Base-by-base conservation (phyloP, 2,113 vertebrate species). In the Porphyrio hochstetteri region DNA sequence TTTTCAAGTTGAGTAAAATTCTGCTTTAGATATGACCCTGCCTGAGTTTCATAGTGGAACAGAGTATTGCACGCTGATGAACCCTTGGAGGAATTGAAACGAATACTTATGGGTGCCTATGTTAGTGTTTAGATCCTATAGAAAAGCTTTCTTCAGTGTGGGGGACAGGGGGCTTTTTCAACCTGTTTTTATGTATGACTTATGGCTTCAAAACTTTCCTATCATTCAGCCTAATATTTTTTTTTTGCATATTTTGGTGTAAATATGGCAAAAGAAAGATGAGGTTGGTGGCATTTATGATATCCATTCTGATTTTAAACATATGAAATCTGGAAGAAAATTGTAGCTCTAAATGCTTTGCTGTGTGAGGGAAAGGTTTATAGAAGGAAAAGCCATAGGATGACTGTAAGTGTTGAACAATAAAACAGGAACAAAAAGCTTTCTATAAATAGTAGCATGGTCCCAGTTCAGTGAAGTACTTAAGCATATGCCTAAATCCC, bases 401-500 rank as follows among this genome's bases (percentile, higher is more conserved):
- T 81, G 81, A 60, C 89, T 95, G 0, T 25, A 89, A 95, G 81
- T 68, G 74, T 89, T 53, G 74, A 95, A 93, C 96, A 93, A 92
- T 92, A 96, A 92, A 84, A 92, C 64, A 1, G 8, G 86, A 95
- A 92, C 84, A 91, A 89, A 96, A 93, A 91, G 81, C 86, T 69
- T 61, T 63, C 95, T 91, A 91, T 95, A 95, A 95, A 96, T 96
- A 97, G 95, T 5, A 72, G 44, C 44, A 15, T 15, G 40, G 89
- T 91, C 77, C 65, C 65, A 91, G 84, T 42, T 95, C 89, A 89
- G 89, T 71, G 67, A 92, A 95, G 77, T 95, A 76, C 86, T 97
- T 96, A 64, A 95, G 94, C 89, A 95, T 38, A 91, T 92, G 91
- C 86, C 89, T 84, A 91, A 96, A 95, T 87, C 86, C 77, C 84